Evolutionary conservation across 2,797 vertebrate genomes (phyloP), one percentile per base, ranked within the genome.

Genomic region (Avahi laniger): DNA sequence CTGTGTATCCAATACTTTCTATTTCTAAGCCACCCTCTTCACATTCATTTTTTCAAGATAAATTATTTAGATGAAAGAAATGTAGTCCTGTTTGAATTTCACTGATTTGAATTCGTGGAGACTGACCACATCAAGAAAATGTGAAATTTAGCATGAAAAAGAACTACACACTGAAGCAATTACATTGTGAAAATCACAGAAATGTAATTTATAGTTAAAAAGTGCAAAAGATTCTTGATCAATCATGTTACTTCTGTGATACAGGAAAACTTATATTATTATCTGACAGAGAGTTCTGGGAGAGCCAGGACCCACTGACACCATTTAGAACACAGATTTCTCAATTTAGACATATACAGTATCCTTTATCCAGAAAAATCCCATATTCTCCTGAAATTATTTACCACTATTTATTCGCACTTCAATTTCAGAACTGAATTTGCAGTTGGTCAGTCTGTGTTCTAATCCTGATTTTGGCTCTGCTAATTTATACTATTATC

Each of bases 41-140:
- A 94, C 91, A 81, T 92, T 69, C 95, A 96, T 54, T 97, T 94
- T 96, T 95, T 96, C 91, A 97, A 95, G 96, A 95, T 97, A 97
- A 97, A 97, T 94, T 93, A 97, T 97, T 97, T 95, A 95, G 43
- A 73, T 97, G 79, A 96, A 98, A 97, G 85, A 76, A 94, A 97
- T 57, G 92, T 61, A 96, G 95, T 92, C 41, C 85, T 13, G 88
- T 97, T 97, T 97, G n/a, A 93, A 91, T 75, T 97, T 93, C 43
- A 96, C 9, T 52, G 76, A 15, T 96, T 57, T 84, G 79, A 94
- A 95, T 95, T 89, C 4, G 0, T 91, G 83, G 90, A 59, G 96
- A 96, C 78, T 96, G 97, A 89, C 59, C 93, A 83, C 38, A 96
- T 97, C 41, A 93, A 98, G 97, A 59, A 97, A 90, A n/a, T 95